Conservation (phyloP, 1,140 invertebrate genomes). For the Drosophila serrata region DNA sequence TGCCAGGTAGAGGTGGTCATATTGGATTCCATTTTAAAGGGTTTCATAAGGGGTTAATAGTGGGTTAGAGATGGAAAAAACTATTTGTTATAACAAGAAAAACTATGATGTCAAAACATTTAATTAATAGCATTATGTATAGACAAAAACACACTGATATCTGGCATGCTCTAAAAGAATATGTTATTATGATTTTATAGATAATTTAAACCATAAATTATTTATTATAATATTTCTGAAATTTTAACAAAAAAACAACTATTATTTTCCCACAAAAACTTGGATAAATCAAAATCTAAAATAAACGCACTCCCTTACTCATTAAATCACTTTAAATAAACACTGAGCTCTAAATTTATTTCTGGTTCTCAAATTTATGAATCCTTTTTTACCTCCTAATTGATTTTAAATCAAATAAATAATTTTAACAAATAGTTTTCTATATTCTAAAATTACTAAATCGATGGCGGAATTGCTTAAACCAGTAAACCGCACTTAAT, state of each 20-base stretch:
- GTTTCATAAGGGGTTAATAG: neutral
- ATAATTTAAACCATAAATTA: neutral
- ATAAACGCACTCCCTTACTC: neutral
- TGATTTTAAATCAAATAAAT: no score
- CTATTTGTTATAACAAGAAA: no score
- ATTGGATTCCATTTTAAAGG: neutral
- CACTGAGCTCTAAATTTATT: neutral
- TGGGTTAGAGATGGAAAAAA: neutral
- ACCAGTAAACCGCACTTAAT: no score
- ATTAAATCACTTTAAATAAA: neutral
- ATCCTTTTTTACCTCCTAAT: neutral
- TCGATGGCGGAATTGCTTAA: no score
- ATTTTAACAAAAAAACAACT: no score
- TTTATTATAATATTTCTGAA: neutral
- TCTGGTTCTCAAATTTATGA: neutral
- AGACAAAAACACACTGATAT: no score
- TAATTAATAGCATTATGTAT: neutral
- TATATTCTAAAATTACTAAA: no score
- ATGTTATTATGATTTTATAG: neutral
- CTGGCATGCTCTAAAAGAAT: no score
- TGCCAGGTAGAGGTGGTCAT: neutral
- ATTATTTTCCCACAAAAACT: no score
- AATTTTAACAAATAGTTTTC: neutral
- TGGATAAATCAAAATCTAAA: neutral
- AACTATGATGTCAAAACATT: neutral